These are phyloP conservation scores for Falco naumanni DNA, from an alignment of 2,797 vertebrate genomes.

Conservation along the genomic window DNA sequence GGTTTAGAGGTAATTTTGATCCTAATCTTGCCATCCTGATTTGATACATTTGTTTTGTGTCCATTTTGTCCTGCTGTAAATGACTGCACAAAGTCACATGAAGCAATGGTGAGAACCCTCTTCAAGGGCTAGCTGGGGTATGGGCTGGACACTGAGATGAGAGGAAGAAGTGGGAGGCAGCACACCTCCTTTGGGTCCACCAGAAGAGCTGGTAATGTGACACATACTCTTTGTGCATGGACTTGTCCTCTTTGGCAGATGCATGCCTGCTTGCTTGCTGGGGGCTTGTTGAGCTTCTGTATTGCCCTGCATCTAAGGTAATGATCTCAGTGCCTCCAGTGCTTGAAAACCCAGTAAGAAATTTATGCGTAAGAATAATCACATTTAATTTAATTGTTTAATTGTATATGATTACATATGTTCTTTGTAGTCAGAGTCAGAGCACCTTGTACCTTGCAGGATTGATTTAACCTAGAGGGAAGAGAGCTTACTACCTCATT, in stretches of 20 bases:
- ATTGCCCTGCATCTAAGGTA: background rate
- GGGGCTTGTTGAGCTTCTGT: background rate
- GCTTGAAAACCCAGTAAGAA: background rate
- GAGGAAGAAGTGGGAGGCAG: background rate
- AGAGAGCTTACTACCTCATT: background rate
- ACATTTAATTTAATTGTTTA: background rate
- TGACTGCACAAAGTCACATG: background rate
- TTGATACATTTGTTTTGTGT: fast-evolving
- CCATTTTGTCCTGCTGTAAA: background rate
- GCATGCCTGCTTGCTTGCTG: background rate
- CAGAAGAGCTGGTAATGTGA: background rate
- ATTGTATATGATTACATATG: background rate
- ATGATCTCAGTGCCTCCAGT: background rate
- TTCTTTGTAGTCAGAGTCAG: background rate
- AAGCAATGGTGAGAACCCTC: background rate
- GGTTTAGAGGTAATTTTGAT: background rate
- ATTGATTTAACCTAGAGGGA: background rate
- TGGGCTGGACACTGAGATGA: background rate
- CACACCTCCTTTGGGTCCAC: background rate
- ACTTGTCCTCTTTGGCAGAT: background rate
- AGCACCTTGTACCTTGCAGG: background rate
- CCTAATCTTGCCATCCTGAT: background rate
- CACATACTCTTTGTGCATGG: background rate
- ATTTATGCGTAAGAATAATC: background rate
- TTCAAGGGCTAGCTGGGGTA: background rate